Conservation (phyloP, 2,888 invertebrate species). For the Acleris literana region DNA sequence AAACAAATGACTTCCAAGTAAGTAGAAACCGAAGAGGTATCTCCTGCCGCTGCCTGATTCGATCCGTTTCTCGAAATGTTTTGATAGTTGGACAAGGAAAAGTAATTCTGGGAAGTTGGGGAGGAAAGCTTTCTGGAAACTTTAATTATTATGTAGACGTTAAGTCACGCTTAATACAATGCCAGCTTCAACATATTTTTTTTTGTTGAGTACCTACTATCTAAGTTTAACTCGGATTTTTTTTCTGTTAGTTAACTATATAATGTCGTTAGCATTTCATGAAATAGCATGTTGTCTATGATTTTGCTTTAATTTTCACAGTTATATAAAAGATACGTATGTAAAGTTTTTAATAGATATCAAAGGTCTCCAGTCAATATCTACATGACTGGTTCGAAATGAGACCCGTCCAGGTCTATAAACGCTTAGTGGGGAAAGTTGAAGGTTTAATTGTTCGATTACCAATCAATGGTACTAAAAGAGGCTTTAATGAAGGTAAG, state of each 20-base stretch:
- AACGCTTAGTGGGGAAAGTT: conserved; percentile 47
- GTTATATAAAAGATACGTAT: no score
- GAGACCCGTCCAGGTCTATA: conserved; percentile 34
- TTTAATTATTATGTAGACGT: not conserved
- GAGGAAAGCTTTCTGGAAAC: conserved; percentile 8
- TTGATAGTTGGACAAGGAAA: conserved; percentile 19
- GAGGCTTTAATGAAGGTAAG: conserved; percentile 23
- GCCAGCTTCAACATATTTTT: no score
- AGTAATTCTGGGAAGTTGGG: conserved; percentile 1
- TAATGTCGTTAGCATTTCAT: no score
- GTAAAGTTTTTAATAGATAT: conserved; percentile 26
- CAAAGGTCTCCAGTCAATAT: conserved; percentile 42
- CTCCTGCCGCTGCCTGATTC: conserved; percentile 2
- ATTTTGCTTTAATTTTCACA: no score
- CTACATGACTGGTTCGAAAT: conserved; percentile 33
- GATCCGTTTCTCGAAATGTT: conserved; percentile 12
- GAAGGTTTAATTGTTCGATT: conserved; percentile 55
- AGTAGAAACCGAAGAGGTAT: conserved; percentile 17
- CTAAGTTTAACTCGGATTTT: no score
- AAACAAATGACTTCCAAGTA: conserved; percentile 3
- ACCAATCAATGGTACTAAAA: conserved; percentile 46
- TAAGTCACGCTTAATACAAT: no score
- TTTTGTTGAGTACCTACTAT: no score
- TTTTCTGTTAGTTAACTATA: no score
- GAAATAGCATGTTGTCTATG: no score